Percentiles rank a stretch among this genome's conserved stretches.
Conservation (phyloP, 2,888 invertebrate species). For the Ethmia dodecea region DNA sequence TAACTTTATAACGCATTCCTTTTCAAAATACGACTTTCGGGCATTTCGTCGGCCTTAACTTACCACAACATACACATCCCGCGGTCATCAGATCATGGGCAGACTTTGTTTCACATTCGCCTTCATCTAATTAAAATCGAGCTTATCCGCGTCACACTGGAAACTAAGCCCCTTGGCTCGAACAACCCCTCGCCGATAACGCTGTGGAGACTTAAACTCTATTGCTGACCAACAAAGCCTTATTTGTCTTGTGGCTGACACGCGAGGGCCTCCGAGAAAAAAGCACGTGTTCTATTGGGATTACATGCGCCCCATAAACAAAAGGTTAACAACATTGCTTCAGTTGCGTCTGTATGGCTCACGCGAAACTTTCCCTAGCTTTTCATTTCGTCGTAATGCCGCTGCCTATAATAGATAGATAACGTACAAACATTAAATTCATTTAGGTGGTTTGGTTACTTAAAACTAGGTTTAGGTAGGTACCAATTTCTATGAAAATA, state of each 20-base stretch:
- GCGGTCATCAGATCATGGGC: slow-evolving; percentile 21
- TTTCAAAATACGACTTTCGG: no score
- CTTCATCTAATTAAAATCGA: slow-evolving; percentile 67
- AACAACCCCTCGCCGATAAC: slow-evolving; percentile 34
- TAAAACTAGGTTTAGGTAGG: no score
- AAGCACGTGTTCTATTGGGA: slow-evolving; percentile 76
- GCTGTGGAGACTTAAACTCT: slow-evolving; percentile 27
- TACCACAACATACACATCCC: background rate
- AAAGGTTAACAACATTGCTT: slow-evolving; percentile 63
- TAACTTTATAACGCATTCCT: no score
- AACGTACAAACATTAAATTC: no score
- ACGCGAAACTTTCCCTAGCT: no score
- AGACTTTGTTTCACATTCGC: slow-evolving; percentile 41
- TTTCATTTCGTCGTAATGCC: no score
- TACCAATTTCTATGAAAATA: no score
- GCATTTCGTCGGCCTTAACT: no score
- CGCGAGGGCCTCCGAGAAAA: slow-evolving; percentile 55
- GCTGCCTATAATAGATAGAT: no score
- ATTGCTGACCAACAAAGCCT: slow-evolving; percentile 25
- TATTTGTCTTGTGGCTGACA: slow-evolving; percentile 20
- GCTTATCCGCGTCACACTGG: slow-evolving; percentile 65
- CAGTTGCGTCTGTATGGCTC: slow-evolving; percentile 32
- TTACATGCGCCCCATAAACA: slow-evolving; percentile 71
- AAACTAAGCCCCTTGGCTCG: slow-evolving; percentile 62
- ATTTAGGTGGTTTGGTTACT: no score